Evolutionary conservation across 1,140 invertebrate genomes (phyloP).

Genomic region (Hylyphantes graminicola): DNA sequence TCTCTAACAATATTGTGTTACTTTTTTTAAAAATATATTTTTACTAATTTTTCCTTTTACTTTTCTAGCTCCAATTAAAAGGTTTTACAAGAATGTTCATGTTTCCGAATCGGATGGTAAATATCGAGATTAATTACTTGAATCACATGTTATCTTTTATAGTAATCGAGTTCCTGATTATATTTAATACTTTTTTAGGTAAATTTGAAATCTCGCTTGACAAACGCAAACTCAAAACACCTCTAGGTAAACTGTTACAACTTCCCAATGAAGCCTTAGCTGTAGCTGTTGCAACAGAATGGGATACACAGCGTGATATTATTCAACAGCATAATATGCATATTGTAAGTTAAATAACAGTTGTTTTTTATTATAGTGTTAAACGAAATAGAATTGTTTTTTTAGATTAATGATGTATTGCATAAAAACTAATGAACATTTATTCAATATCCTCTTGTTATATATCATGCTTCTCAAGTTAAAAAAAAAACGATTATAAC

Average conservation of each 20-base stretch:
- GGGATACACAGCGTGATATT: slow-evolving; percentile 91
- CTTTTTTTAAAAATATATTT: not conserved
- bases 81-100: slow-evolving; percentile 79
- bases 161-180: not conserved
- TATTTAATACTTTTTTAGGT: slow-evolving; percentile 47
- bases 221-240: slow-evolving; percentile 88
- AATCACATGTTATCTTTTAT: not conserved
- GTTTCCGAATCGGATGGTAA: slow-evolving; percentile 72
- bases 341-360: slow-evolving; percentile 73
- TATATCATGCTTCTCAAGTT: too few species aligned
- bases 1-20: not conserved
- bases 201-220: slow-evolving; percentile 80
- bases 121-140: not conserved
- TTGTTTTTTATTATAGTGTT: too few species aligned
- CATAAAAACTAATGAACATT: too few species aligned
- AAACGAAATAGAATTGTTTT: too few species aligned
- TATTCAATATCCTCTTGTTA: too few species aligned
- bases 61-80: slow-evolving; percentile 57
- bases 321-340: slow-evolving; percentile 88
- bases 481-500: too few species aligned
- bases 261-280: slow-evolving; percentile 89
- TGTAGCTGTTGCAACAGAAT: slow-evolving; percentile 90
- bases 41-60: not conserved
- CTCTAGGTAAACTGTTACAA: slow-evolving; percentile 80
- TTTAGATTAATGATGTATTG: too few species aligned